Evolutionary conservation across 2,113 vertebrate species (phyloP).

Genomic region (Drymodes brunneopygia): DNA sequence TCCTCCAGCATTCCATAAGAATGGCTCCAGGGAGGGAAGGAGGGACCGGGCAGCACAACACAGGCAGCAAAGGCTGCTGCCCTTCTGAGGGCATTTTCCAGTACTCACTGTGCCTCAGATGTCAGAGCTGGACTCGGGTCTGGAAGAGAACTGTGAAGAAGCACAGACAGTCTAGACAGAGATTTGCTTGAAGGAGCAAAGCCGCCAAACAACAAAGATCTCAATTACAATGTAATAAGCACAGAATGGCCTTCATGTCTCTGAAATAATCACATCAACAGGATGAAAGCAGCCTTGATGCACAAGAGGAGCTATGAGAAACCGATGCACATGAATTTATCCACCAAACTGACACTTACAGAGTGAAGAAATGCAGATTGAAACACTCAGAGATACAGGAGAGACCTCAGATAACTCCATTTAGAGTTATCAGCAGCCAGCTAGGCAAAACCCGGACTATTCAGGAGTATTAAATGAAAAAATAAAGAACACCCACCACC

Average conservation of each 20-base stretch:
- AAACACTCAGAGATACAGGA: background rate
- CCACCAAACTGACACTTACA: background rate
- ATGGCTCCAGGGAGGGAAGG: rapidly evolving
- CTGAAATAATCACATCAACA: slow-evolving; percentile 7
- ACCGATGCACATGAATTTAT: background rate
- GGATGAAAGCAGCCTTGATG: background rate
- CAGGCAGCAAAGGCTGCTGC: background rate
- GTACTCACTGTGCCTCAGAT: background rate
- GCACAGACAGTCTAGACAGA: background rate
- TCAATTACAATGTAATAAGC: slow-evolving; percentile 3
- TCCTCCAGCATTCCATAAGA: background rate
- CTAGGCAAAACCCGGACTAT: background rate
- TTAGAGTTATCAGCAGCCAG: background rate
- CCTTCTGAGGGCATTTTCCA: background rate
- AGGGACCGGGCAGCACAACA: background rate
- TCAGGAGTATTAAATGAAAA: background rate
- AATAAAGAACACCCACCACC: slow-evolving; percentile 21
- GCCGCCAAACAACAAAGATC: background rate
- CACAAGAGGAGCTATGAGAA: background rate
- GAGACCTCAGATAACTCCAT: background rate
- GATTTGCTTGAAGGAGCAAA: slow-evolving; percentile 1
- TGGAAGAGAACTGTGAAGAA: background rate
- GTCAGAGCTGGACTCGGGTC: background rate
- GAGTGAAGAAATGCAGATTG: background rate
- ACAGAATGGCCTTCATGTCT: background rate